Conservation (phyloP, 2,888 invertebrate species). For the Blastobasis adustella region DNA sequence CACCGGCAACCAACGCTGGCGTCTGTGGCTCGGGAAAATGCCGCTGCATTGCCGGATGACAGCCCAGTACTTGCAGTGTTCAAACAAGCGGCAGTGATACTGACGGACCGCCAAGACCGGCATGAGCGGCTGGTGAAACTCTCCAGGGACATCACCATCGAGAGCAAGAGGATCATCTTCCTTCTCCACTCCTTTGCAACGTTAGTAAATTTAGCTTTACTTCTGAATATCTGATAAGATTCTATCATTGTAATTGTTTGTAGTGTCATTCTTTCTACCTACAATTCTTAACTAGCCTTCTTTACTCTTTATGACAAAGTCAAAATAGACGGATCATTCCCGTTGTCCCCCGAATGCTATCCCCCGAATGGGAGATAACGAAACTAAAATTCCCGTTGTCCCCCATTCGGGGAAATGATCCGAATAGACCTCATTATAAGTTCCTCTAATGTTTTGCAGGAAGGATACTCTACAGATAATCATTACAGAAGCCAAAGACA, state of each 20-base stretch:
- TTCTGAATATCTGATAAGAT: too few relatives aligned
- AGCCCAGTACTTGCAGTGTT: constrained; percentile 78
- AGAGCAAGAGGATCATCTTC: constrained; percentile 93
- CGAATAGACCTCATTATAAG: too few relatives aligned
- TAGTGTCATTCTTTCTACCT: too few relatives aligned
- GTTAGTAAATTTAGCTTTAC: constrained; percentile 38
- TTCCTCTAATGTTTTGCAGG: background rate
- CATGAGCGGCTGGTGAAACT: constrained; percentile 88
- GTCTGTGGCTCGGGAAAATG: constrained; percentile 43
- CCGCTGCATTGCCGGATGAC: constrained; percentile 39
- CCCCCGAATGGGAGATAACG: too few relatives aligned
- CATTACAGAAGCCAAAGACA: constrained; percentile 73
- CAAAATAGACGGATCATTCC: too few relatives aligned
- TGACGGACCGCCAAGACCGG: constrained; percentile 88
- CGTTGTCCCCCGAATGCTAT: too few relatives aligned
- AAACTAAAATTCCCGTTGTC: too few relatives aligned
- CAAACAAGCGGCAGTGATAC: constrained; percentile 74
- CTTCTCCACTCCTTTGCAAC: constrained; percentile 82
- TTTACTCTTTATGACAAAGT: too few relatives aligned
- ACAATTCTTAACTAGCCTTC: too few relatives aligned
- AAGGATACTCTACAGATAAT: constrained; percentile 27
- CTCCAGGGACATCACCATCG: constrained; percentile 89
- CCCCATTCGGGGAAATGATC: too few relatives aligned
- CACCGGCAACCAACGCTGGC: constrained; percentile 40
- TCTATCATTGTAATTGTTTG: too few relatives aligned